Percentiles rank a stretch among this genome's conserved stretches.
Evolutionary conservation across 1,140 invertebrate species (phyloP).

Genomic region (Sitophilus oryzae): DNA sequence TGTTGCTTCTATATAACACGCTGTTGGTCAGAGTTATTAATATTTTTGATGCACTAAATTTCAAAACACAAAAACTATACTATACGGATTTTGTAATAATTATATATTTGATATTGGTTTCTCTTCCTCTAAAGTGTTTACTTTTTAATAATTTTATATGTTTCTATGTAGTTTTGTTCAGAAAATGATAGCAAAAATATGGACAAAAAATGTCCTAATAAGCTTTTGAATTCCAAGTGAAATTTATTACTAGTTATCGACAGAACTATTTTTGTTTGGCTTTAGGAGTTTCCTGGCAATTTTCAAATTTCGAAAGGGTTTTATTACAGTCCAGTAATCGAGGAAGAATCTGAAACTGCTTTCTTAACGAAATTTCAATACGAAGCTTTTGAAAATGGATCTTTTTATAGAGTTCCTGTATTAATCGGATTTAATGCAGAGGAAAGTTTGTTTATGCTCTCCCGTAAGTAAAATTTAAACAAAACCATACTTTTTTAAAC

Average conservation of each 20-base stretch:
- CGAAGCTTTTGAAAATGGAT: constrained; percentile 15
- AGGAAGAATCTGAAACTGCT: constrained; percentile 17
- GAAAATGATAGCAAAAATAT: too few species aligned
- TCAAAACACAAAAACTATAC: too few species aligned
- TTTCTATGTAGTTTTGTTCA: not conserved
- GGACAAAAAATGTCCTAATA: too few species aligned
- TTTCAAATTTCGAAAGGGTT: constrained; percentile 25
- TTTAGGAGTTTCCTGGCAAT: constrained; percentile 13
- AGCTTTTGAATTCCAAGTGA: too few species aligned
- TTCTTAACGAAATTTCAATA: constrained; percentile 22
- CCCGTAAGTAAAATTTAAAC: constrained; percentile 17
- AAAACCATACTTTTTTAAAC: too few species aligned
- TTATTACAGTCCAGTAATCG: constrained; percentile 26
- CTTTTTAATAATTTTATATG: not conserved
- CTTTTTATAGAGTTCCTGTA: constrained; percentile 18
- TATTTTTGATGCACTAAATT: too few species aligned
- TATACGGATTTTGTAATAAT: too few species aligned
- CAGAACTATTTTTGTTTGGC: not conserved
- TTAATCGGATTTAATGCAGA: constrained; percentile 25
- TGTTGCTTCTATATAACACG: too few species aligned
- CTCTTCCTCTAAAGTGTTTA: not conserved
- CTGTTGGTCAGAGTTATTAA: too few species aligned
- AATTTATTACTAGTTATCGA: too few species aligned
- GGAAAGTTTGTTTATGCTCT: constrained; percentile 21
- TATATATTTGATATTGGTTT: not conserved